Evolutionary conservation across 2,797 vertebrate genomes (phyloP), one percentile per base, ranked within the genome.

Genomic region (Parauchenoglanis punctatus): DNA sequence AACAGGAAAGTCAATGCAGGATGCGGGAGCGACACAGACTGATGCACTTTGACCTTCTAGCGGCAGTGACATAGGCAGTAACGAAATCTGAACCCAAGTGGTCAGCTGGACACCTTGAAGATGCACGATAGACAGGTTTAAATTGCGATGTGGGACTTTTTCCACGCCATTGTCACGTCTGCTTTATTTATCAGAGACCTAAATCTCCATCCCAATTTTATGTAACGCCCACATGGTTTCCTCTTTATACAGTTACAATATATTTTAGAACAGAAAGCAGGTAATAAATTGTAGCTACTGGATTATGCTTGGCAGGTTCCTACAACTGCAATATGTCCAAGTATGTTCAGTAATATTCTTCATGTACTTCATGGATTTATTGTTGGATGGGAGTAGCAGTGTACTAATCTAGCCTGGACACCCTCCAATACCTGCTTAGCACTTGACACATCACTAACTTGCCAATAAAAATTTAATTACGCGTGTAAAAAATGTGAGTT

Each of bases 281-380:
- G 20, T 40, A 44, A 46, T 46, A 17, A 44, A 61, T n/a, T 15
- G 52, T 3, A n/a, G 59, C 80, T 46, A 10, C 23, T 10, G 6
- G 58, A 25, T 81, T 61, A 63, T 25, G 80, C 58, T 46, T 46
- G 56, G 35, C 58, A 59, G 77, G 44, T 61, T 61, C 77, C 10
- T 80, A 35, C 18, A 80, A 58, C 54, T 40, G 18, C 54, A 58
- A 58, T 40, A 58, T 40, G 54, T 25, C 78, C 18, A 59, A 46
- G 59, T 46, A n/a, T 81, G 58, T 81, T 44, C 35, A 44, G 35
- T 61, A 56, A 56, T 56, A 78, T 25, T 31, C 76, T 35, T 81
- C 78, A 25, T 81, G 31, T 81, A 44, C 56, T 13, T 44, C 12
- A 20, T 46, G 78, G 63, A 83, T 83, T 68, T 83, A 83, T 28